These are phyloP conservation scores for Drosophila neutralis DNA, from an alignment of 2,888 invertebrate genomes.

Conservation along the genomic window DNA sequence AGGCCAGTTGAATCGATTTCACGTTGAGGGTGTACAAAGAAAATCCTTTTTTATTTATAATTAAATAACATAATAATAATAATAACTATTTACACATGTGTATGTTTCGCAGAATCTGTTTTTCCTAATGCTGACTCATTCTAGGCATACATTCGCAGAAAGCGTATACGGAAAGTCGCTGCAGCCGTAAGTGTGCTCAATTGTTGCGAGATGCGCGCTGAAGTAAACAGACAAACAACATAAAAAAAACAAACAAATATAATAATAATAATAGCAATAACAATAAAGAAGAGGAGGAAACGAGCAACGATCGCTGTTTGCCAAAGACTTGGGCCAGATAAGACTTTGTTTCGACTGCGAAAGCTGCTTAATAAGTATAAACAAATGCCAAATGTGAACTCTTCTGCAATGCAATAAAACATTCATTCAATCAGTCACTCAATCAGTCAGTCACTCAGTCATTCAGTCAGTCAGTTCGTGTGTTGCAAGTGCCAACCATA, in stretches of 20 bases:
- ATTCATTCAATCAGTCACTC: slow-evolving; percentile 9
- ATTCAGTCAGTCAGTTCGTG: slow-evolving; percentile 8
- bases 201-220: slow-evolving; percentile 39
- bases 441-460: not conserved
- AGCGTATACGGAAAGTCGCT: slow-evolving; percentile 10
- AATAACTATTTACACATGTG: not conserved
- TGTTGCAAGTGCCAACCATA: slow-evolving; percentile 16
- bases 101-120: not conserved
- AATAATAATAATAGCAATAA: not conserved
- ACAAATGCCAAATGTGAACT: slow-evolving; percentile 34
- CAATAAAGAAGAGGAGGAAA: not conserved
- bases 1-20: not conserved
- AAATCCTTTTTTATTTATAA: too few relatives aligned
- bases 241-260: not conserved
- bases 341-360: slow-evolving; percentile 10
- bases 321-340: slow-evolving; percentile 15
- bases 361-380: slow-evolving; percentile 37
- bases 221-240: slow-evolving; percentile 34
- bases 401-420: slow-evolving; percentile 8
- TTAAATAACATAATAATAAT: too few relatives aligned
- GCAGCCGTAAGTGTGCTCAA: slow-evolving; percentile 12
- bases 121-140: not conserved
- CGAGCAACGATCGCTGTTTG: slow-evolving; percentile 35
- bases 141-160: not conserved
- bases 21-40: too few relatives aligned